Conservation (phyloP, 2,113 vertebrate genomes). For the Tychaedon coryphoeus region DNA sequence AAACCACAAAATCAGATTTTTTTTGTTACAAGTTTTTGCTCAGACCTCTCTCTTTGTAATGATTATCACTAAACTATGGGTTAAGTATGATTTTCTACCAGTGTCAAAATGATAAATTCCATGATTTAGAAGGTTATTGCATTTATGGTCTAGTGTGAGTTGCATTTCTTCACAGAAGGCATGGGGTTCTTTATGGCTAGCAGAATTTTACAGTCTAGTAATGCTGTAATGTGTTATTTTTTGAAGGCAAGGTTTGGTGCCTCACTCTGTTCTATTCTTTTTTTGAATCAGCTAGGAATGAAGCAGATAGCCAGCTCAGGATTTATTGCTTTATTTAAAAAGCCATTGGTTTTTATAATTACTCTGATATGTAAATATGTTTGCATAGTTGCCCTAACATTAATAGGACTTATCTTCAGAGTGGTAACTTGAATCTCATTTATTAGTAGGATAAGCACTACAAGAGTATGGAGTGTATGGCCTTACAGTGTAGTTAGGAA, state of each 20-base stretch:
- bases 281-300: neutral
- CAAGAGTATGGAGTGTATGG: neutral
- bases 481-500: neutral
- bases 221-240: neutral
- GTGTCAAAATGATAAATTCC: neutral
- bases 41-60: neutral
- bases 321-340: neutral
- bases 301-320: neutral
- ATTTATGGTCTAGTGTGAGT: neutral
- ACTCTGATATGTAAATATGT: neutral
- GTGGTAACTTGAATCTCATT: neutral
- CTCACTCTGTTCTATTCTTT: neutral
- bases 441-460: neutral
- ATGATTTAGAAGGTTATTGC: neutral
- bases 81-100: neutral
- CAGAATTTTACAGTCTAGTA: neutral
- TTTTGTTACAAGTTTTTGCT: neutral
- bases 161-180: neutral
- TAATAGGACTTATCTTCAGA: neutral
- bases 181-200: neutral
- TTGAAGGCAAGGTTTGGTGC: neutral
- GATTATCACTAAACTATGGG: neutral
- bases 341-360: neutral
- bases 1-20: neutral
- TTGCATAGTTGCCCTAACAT: neutral